phyloP scores from a whole-genome alignment of 2,797 vertebrate species.

The Danio choprae region DNA sequence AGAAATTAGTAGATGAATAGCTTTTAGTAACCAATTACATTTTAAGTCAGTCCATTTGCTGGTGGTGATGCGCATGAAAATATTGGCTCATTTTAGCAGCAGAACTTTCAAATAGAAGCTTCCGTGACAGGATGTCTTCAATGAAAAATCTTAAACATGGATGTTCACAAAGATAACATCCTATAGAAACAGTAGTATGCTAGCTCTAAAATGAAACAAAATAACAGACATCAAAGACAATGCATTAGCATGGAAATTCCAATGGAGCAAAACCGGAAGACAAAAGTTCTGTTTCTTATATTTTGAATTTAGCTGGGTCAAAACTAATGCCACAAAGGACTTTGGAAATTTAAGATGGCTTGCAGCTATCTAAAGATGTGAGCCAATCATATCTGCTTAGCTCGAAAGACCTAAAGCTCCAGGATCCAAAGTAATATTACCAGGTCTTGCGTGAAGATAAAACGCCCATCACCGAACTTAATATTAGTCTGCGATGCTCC shows the following conservation, averaged over 20 bases:
- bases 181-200: not conserved
- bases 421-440: slow-evolving; percentile 75
- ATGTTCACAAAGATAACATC: not conserved
- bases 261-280: slow-evolving; percentile 1
- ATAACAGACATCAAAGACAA: slow-evolving; percentile 22
- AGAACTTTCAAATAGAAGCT: not conserved
- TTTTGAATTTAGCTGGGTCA: slow-evolving; percentile 37
- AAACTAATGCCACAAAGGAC: slow-evolving; percentile 44
- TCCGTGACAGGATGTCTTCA: not conserved
- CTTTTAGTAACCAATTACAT: not conserved
- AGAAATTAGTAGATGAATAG: not conserved
- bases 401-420: slow-evolving; percentile 70
- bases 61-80: not conserved
- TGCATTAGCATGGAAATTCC: slow-evolving; percentile 8
- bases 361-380: slow-evolving; percentile 68
- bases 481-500: slow-evolving; percentile 47
- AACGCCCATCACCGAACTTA: slow-evolving; percentile 59
- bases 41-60: not conserved
- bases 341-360: slow-evolving; percentile 66
- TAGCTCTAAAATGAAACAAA: slow-evolving; percentile 10
- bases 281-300: slow-evolving; percentile 32
- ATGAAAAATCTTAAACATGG: not conserved
- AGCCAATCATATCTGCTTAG: slow-evolving; percentile 74
- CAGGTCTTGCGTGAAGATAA: slow-evolving; percentile 74
- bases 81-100: not conserved